Evolutionary conservation across 2,797 vertebrate species (phyloP), one percentile per base, ranked within the genome.

Genomic region (Limosa lapponica): DNA sequence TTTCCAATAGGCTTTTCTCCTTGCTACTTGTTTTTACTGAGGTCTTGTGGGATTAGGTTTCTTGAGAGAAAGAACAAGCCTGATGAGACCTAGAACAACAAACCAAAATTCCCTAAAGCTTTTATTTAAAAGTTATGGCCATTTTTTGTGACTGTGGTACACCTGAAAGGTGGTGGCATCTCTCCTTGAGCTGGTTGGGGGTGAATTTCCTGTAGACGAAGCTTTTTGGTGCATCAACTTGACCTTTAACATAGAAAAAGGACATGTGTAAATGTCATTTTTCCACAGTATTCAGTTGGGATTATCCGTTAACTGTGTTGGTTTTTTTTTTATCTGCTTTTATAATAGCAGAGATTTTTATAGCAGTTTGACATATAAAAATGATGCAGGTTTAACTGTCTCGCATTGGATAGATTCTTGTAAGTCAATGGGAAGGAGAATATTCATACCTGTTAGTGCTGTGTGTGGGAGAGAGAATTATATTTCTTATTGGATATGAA

Each of bases 211-310:
- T 83, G 25, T 65, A 70, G 83, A 44, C 0, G 0, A 65, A 77
- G 39, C 1, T 1, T 74, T 95, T 69, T 80, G 57, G 65, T 92
- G 69, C 79, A 74, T 87, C 67, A 78, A 2, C n/a, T 58, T 96
- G 91, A 92, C 92, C 84, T 96, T 95, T 96, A 92, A 30, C 48
- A 12, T 30, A 87, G 74, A 32, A 87, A 92, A 91, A 92, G 46
- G 41, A 58, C 72, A 43, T 17, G 30, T 71, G 52, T 89, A 95
- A 92, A 93, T 95, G 84, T 93, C 69, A 83, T 41, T 88, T 74
- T 95, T 58, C 69, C 81, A 19, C 36, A 73, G 49, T 65, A 80
- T 74, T 87, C 75, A 51, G 37, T 27, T 82, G 72, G 71, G 54
- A 83, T 81, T 81, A 70, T 87, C 82, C 54, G 36, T 67, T 90